Conservation (phyloP, 2,113 vertebrate species). For the Upupa epops region DNA sequence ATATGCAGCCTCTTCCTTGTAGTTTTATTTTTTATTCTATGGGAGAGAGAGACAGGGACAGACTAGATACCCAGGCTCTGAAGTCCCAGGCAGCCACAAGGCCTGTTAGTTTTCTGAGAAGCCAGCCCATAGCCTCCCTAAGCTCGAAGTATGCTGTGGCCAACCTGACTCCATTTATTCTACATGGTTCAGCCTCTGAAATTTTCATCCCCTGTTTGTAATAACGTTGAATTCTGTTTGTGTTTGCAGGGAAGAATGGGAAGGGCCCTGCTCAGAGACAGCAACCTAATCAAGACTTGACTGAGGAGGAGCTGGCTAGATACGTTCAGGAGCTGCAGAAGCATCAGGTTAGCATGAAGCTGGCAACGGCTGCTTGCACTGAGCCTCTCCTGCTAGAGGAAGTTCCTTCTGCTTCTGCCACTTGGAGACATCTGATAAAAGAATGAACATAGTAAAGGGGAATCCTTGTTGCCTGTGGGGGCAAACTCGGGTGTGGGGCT, state of each 20-base stretch:
- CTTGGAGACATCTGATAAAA: background rate
- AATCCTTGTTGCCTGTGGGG: background rate
- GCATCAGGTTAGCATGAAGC: conserved; percentile 84
- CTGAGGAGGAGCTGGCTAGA: conserved; percentile 91
- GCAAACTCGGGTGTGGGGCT: background rate
- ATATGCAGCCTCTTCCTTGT: background rate
- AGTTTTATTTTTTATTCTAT: background rate
- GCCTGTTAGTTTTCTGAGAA: background rate
- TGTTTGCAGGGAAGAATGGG: conserved; percentile 79
- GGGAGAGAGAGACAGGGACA: background rate
- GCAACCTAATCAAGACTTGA: conserved; percentile 79
- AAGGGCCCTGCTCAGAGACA: conserved; percentile 65
- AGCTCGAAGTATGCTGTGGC: background rate
- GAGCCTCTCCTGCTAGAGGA: background rate
- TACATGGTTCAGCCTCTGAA: background rate
- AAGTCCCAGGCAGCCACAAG: background rate
- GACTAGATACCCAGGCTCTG: background rate
- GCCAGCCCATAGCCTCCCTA: background rate
- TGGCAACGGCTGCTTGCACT: background rate
- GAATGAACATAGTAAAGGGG: background rate
- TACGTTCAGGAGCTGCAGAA: conserved; percentile 93
- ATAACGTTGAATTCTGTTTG: conserved; percentile 1
- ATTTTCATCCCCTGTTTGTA: background rate
- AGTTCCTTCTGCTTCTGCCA: background rate
- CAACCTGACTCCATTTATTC: background rate